A percentile compares a stretch with the other conserved stretches of the same genome.
These are phyloP conservation scores for Octonoba sinensis DNA, from an alignment of 2,888 invertebrate species.

Conservation along the genomic window DNA sequence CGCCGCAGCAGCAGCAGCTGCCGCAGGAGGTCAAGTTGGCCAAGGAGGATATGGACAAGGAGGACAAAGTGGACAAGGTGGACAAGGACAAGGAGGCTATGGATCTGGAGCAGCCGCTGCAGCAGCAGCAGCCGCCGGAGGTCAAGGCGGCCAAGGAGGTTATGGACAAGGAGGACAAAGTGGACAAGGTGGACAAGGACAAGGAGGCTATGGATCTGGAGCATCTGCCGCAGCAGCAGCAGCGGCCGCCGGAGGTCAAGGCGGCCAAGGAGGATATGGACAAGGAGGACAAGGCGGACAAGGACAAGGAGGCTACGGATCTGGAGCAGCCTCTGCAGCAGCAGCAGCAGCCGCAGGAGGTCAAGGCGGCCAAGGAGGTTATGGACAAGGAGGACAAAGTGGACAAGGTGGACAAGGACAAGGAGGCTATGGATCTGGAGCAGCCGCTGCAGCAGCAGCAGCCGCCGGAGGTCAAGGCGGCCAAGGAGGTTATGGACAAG, in stretches of 20 bases:
- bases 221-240: slow-evolving; percentile 2
- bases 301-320: not conserved
- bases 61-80: too few relatives aligned
- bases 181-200: slow-evolving; percentile 1
- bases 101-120: too few relatives aligned
- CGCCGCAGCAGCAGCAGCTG: too few relatives aligned
- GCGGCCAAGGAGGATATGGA: slow-evolving; percentile 1
- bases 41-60: too few relatives aligned
- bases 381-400: not conserved
- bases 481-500: not conserved
- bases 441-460: slow-evolving; percentile 3
- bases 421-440: not conserved
- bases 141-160: too few relatives aligned
- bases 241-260: not conserved
- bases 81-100: too few relatives aligned
- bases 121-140: too few relatives aligned
- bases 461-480: not conserved
- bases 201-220: not conserved
- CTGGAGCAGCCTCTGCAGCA: too few relatives aligned
- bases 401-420: not conserved
- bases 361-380: not conserved
- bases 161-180: not conserved
- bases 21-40: too few relatives aligned
- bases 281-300: not conserved
- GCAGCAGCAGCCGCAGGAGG: not conserved